Evolutionary conservation across 2,797 vertebrate species (phyloP).

Genomic region (Ispidina lecontei): DNA sequence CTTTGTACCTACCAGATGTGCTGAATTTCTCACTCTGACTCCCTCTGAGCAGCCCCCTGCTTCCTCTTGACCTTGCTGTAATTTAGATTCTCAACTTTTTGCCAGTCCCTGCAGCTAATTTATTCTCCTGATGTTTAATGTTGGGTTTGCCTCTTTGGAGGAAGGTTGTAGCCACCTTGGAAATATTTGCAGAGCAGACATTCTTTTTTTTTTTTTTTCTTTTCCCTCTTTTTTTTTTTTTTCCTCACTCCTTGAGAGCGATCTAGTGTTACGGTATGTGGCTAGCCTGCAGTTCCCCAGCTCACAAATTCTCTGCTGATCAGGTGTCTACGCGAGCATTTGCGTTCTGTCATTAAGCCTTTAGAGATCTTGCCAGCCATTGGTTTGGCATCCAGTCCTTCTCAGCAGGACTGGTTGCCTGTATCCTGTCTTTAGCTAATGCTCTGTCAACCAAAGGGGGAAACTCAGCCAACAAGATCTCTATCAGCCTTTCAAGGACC

Average conservation of each 20-base stretch:
- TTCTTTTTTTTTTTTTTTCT: background rate
- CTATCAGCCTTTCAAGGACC: slow-evolving; percentile 71
- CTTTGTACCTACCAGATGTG: slow-evolving; percentile 67
- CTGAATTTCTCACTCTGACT: slow-evolving; percentile 51
- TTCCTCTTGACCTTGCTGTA: slow-evolving; percentile 62
- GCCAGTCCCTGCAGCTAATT: slow-evolving; percentile 53
- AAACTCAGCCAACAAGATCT: slow-evolving; percentile 62
- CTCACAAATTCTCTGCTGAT: slow-evolving; percentile 37
- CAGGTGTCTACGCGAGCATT: slow-evolving; percentile 35
- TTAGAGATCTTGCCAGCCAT: slow-evolving; percentile 63
- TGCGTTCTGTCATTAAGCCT: slow-evolving; percentile 46
- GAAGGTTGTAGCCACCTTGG: slow-evolving; percentile 57
- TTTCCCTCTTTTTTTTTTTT: background rate
- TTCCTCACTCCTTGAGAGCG: background rate
- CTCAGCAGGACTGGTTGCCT: slow-evolving; percentile 66
- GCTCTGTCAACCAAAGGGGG: slow-evolving; percentile 58
- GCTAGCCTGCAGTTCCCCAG: slow-evolving; percentile 1
- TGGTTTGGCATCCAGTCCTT: slow-evolving; percentile 65
- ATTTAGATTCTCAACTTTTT: slow-evolving; percentile 58
- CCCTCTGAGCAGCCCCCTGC: slow-evolving; percentile 53
- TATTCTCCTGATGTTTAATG: slow-evolving; percentile 52
- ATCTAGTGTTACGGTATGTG: background rate
- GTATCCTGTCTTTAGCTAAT: slow-evolving; percentile 71
- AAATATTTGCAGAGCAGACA: slow-evolving; percentile 35
- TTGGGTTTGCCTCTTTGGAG: slow-evolving; percentile 31